Evolutionary conservation across 2,113 vertebrate species (phyloP).

Genomic region (Xyliphius kryptos): DNA sequence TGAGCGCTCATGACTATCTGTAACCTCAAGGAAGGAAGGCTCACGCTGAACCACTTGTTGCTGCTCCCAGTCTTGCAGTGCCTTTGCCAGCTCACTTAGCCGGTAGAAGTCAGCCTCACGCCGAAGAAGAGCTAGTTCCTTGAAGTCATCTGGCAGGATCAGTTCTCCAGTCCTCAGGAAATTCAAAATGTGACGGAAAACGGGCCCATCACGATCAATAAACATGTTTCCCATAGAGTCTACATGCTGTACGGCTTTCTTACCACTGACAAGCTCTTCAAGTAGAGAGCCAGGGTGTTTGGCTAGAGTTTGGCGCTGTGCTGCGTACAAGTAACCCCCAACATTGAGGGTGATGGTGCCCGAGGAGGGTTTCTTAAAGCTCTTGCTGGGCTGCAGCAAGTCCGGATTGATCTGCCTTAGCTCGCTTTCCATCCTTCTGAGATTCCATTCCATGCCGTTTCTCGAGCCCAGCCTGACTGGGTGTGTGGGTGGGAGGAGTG

Average conservation of each 20-base stretch:
- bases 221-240: constrained; percentile 94
- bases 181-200: constrained; percentile 96
- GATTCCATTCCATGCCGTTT: constrained; percentile 84
- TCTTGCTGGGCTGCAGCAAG: constrained; percentile 83
- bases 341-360: constrained; percentile 89
- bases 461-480: constrained; percentile 48
- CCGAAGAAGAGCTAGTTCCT: constrained; percentile 86
- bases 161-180: constrained; percentile 92
- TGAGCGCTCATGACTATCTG: constrained; percentile 92
- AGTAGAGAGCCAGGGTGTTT: constrained; percentile 88
- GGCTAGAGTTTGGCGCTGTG: constrained; percentile 85
- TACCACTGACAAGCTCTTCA: constrained; percentile 86
- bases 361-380: constrained; percentile 79
- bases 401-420: constrained; percentile 84
- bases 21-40: constrained; percentile 93
- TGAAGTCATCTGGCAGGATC: constrained; percentile 91
- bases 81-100: constrained; percentile 80
- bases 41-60: constrained; percentile 77
- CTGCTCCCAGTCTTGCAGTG: constrained; percentile 81
- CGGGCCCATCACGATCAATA: constrained; percentile 93
- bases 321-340: constrained; percentile 91
- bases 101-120: constrained; percentile 92
- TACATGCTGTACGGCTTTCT: constrained; percentile 80
- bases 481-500: constrained; percentile 31
- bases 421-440: constrained; percentile 85